Evolutionary conservation across 1,140 invertebrate species (phyloP).

Genomic region (Sipha flava): DNA sequence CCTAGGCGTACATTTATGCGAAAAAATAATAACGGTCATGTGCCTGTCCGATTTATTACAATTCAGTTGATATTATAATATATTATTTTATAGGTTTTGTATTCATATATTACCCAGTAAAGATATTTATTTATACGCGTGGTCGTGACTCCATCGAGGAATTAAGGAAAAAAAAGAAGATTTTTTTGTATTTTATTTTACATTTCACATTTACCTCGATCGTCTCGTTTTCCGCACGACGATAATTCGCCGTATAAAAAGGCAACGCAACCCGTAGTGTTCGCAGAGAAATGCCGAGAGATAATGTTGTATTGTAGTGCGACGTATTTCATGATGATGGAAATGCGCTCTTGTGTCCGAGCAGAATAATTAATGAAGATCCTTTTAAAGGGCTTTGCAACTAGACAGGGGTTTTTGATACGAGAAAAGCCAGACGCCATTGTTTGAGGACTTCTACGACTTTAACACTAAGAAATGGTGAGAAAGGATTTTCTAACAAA

Average conservation of each 20-base stretch:
- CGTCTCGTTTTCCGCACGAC: too few species aligned
- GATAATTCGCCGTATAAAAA: background rate
- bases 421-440: background rate
- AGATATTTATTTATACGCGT: too few species aligned
- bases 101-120: too few species aligned
- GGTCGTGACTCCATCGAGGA: too few species aligned
- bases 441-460: background rate
- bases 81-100: too few species aligned
- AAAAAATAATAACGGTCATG: too few species aligned
- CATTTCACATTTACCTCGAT: background rate
- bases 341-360: constrained; percentile 7
- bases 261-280: background rate
- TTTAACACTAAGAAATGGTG: background rate
- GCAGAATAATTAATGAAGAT: constrained; percentile 11
- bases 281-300: background rate
- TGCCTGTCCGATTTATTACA: too few species aligned
- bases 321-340: background rate
- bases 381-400: background rate
- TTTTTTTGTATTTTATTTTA: too few species aligned
- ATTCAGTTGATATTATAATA: too few species aligned
- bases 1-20: too few species aligned
- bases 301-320: background rate
- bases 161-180: too few species aligned
- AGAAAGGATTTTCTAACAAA: background rate
- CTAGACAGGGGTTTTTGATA: background rate